Conservation (phyloP, 1,140 invertebrate genomes). For the Caenorhabditis brenneri region DNA sequence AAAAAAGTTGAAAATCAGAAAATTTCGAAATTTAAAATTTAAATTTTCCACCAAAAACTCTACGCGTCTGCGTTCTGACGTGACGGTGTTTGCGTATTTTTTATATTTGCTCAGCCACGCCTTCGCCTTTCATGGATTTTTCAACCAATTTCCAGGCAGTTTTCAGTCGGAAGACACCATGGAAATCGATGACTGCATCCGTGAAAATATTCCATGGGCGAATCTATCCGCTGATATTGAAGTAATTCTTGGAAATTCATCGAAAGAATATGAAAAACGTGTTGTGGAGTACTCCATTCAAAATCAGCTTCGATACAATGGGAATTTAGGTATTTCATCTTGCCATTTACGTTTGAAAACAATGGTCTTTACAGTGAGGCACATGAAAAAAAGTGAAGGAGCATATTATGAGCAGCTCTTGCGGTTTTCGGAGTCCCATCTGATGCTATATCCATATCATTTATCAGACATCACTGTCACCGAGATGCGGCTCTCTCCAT, state of each 20-base stretch:
- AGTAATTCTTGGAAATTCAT: constrained; percentile 78
- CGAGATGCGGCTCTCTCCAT: constrained; percentile 88
- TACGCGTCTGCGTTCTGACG: neutral
- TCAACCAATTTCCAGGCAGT: neutral
- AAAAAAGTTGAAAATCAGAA: neutral
- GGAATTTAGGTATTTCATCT: constrained; percentile 80
- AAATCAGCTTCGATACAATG: constrained; percentile 80
- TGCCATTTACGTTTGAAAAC: neutral
- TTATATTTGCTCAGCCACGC: constrained; percentile 2
- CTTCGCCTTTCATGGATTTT: neutral
- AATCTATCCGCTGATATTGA: constrained; percentile 74
- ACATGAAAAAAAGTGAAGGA: constrained; percentile 80
- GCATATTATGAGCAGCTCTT: constrained; percentile 89
- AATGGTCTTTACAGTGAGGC: constrained; percentile 76
- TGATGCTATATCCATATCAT: constrained; percentile 94
- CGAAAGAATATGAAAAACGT: constrained; percentile 86
- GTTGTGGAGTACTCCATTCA: constrained; percentile 87
- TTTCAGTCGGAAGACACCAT: neutral
- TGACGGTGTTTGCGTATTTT: neutral
- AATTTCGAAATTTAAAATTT: no score
- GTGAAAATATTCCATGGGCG: constrained; percentile 55
- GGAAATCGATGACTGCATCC: constrained; percentile 54
- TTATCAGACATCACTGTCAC: constrained; percentile 89
- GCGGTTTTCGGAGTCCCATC: constrained; percentile 83
- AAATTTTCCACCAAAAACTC: neutral